Evolutionary conservation across 1,140 invertebrate species (phyloP).

Genomic region (Cotesia typhae): DNA sequence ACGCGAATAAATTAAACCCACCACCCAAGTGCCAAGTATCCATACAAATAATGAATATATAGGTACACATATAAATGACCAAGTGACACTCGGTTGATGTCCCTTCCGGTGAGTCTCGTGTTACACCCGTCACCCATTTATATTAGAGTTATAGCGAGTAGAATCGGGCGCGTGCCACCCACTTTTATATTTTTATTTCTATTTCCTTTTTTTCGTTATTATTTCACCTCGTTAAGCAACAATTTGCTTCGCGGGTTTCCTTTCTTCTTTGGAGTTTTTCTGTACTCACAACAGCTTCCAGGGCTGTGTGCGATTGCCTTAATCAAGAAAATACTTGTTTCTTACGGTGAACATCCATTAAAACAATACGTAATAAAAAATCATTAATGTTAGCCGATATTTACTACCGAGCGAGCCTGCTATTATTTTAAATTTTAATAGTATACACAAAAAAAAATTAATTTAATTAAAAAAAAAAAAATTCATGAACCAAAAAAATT

Average conservation of each 20-base stretch:
- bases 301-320: not conserved
- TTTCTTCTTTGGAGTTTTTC: not conserved
- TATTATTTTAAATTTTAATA: no score
- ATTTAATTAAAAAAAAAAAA: no score
- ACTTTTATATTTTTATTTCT: constrained; percentile 47
- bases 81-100: constrained; percentile 62
- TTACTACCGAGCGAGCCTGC: no score
- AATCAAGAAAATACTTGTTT: constrained; percentile 9
- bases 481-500: no score
- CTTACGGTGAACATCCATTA: not conserved
- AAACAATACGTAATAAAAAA: not conserved
- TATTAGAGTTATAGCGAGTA: constrained; percentile 60
- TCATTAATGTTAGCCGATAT: no score
- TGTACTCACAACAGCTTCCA: not conserved
- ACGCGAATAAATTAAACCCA: not conserved
- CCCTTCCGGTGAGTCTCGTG: constrained; percentile 64
- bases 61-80: constrained; percentile 44
- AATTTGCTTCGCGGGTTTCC: not conserved
- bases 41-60: constrained; percentile 33
- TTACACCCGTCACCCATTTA: constrained; percentile 61
- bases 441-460: no score
- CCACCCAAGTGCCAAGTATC: constrained; percentile 32
- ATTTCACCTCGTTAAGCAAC: constrained; percentile 33
- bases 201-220: constrained; percentile 34
- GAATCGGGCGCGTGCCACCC: constrained; percentile 62